These are phyloP conservation scores for Elysia crispata DNA, from an alignment of 2,888 invertebrate genomes.

Conservation along the genomic window DNA sequence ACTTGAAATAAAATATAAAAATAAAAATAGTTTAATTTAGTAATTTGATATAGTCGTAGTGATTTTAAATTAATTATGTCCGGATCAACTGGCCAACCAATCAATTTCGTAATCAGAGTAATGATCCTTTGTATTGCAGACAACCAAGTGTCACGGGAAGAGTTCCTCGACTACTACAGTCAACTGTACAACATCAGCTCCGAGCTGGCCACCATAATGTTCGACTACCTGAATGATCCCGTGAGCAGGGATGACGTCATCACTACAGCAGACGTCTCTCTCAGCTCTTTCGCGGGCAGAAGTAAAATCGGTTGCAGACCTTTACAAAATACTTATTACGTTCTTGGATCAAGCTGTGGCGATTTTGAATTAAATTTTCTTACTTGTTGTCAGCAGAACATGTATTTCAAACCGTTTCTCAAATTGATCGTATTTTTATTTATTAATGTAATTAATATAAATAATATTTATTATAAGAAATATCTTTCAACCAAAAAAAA, in stretches of 20 bases:
- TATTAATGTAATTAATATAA: too few relatives aligned
- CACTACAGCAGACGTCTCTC: conserved; percentile 31
- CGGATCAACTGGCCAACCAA: neutral
- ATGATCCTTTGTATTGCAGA: conserved; percentile 20
- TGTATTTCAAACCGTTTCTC: too few relatives aligned
- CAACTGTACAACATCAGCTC: conserved; percentile 47
- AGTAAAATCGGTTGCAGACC: too few relatives aligned
- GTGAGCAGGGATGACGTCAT: conserved; percentile 37
- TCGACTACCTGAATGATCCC: conserved; percentile 51
- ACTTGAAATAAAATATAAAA: too few relatives aligned
- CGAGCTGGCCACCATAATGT: conserved; percentile 51
- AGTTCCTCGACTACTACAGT: conserved; percentile 50
- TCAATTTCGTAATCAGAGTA: neutral
- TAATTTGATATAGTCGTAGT: neutral
- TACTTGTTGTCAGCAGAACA: too few relatives aligned
- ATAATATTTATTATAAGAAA: too few relatives aligned
- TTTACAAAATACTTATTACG: too few relatives aligned
- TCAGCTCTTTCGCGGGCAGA: conserved; percentile 37
- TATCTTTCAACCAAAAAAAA: too few relatives aligned
- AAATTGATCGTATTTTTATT: too few relatives aligned
- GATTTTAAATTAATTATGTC: neutral
- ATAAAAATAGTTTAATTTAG: too few relatives aligned
- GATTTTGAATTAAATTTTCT: too few relatives aligned
- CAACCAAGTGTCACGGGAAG: conserved; percentile 47
- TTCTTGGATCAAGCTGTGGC: too few relatives aligned